Percentiles rank a stretch among this genome's conserved stretches.
Conservation (phyloP, 2,888 invertebrate species). For the Athalia circularis region DNA sequence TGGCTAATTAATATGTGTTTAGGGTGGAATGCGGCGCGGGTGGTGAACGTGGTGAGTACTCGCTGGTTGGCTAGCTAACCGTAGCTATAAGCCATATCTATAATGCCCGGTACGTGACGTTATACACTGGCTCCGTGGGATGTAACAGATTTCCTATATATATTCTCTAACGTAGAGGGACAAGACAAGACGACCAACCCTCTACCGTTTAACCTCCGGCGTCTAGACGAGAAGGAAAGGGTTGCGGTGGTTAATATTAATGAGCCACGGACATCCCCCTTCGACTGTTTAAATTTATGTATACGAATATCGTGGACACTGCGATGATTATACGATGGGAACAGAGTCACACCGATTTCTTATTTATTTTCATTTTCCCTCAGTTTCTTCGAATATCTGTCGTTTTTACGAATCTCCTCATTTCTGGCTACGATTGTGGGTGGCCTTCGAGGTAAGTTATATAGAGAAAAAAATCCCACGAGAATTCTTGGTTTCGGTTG, state of each 20-base stretch:
- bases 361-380: no score
- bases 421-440: background rate
- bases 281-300: background rate
- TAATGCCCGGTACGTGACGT: conserved; percentile 7
- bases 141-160: background rate
- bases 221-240: conserved; percentile 43
- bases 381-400: background rate
- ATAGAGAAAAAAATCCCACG: no score
- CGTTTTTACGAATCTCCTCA: background rate
- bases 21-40: conserved; percentile 57
- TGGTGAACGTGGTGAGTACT: conserved; percentile 44
- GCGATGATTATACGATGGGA: no score
- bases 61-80: background rate
- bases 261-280: conserved; percentile 10
- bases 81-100: background rate
- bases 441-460: no score
- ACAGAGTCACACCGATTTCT: no score
- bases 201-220: conserved; percentile 1
- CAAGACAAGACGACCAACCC: background rate
- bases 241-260: conserved; percentile 39
- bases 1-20: conserved; percentile 69
- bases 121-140: background rate
- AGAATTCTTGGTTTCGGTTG: no score
- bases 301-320: background rate
- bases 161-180: background rate